These are phyloP conservation scores for Callyntrura sp. DNA, from an alignment of 2,888 invertebrate species.

Conservation along the genomic window DNA sequence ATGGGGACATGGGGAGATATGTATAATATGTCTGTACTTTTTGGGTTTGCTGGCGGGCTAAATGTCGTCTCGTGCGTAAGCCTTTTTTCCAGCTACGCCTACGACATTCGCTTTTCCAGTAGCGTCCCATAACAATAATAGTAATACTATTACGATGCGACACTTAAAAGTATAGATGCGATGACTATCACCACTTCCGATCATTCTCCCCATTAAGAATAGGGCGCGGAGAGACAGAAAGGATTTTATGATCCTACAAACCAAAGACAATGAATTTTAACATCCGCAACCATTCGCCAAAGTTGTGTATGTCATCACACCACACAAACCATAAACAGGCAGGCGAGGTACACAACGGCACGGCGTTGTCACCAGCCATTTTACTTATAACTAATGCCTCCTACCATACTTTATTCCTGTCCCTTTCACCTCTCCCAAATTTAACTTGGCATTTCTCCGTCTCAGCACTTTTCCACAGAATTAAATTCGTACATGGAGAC, in stretches of 20 bases:
- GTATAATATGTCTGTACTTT: not conserved
- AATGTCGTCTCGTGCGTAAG: constrained; percentile 19
- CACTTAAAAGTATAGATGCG: constrained; percentile 28
- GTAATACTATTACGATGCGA: constrained; percentile 29
- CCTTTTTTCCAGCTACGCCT: constrained; percentile 1
- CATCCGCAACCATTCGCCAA: constrained; percentile 68
- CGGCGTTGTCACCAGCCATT: constrained; percentile 11
- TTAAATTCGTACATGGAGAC: constrained; percentile 33
- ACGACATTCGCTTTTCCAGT: not conserved
- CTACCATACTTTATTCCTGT: constrained; percentile 12
- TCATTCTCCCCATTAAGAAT: constrained; percentile 30
- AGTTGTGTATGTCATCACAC: constrained; percentile 67
- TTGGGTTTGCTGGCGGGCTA: not conserved
- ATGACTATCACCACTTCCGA: constrained; percentile 64
- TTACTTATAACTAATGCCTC: constrained; percentile 56
- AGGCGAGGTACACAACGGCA: not conserved
- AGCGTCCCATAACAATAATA: constrained; percentile 11
- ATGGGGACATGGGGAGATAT: not conserved
- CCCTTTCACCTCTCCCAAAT: constrained; percentile 54
- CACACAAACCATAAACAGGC: not conserved
- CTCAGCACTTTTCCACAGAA: constrained; percentile 65
- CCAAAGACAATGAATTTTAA: constrained; percentile 78
- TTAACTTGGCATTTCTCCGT: constrained; percentile 65
- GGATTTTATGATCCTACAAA: constrained; percentile 74
- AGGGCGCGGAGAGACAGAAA: constrained; percentile 21